Percentiles rank a stretch among this genome's conserved stretches.
Evolutionary conservation across 2,113 vertebrate species (phyloP).

Genomic region (Bujurquina vittata): DNA sequence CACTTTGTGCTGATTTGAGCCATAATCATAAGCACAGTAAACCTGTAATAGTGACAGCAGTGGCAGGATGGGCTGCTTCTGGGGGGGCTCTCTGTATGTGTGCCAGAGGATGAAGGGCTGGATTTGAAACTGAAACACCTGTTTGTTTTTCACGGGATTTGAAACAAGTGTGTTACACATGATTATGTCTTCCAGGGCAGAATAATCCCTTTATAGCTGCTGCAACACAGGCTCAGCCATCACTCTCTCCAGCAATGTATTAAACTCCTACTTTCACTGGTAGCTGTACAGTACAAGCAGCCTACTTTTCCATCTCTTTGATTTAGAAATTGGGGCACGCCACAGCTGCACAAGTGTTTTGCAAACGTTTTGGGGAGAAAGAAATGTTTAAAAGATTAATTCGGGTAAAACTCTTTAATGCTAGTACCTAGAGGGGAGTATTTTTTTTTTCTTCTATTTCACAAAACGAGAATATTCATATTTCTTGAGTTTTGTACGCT

Average conservation of each 20-base stretch:
- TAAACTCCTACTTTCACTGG: conserved; percentile 67
- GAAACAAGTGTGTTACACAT: conserved; percentile 75
- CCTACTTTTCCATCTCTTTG: conserved; percentile 49
- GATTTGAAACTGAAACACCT: conserved; percentile 69
- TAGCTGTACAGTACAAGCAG: conserved; percentile 50
- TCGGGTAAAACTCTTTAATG: conserved; percentile 4
- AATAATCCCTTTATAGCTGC: conserved; percentile 75
- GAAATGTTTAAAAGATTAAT: conserved; percentile 56
- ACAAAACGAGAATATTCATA: not conserved
- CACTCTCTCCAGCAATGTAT: conserved; percentile 65
- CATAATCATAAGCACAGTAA: not conserved
- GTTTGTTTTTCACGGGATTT: conserved; percentile 73
- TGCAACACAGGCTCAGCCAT: conserved; percentile 54
- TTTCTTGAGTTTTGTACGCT: not conserved
- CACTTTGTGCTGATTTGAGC: not conserved
- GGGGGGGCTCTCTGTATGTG: not conserved
- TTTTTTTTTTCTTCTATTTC: not conserved
- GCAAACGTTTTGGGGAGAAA: conserved; percentile 39
- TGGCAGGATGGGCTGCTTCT: conserved; percentile 5
- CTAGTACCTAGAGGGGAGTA: not conserved
- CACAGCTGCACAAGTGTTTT: conserved; percentile 28
- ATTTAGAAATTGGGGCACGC: conserved; percentile 61
- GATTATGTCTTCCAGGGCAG: conserved; percentile 71
- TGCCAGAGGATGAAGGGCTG: conserved; percentile 22
- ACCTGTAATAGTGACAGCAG: not conserved